Base-by-base conservation (phyloP, 1,140 invertebrate species). In the Stenopsyche tienmushanensis region DNA sequence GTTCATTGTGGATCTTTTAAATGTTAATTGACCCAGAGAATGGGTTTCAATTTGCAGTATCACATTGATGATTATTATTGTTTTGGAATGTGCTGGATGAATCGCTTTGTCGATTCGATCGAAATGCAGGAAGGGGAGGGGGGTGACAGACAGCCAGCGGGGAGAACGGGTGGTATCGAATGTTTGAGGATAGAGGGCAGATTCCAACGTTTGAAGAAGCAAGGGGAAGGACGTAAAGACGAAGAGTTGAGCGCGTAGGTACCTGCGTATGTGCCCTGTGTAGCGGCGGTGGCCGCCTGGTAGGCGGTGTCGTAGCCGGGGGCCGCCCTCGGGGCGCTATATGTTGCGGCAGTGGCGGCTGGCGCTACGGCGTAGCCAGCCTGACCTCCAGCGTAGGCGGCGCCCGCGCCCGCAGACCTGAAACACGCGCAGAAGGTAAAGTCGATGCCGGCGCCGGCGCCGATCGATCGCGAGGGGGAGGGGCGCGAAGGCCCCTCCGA, bases 321-420 rank as follows among this genome's bases (percentile, higher is more conserved):
- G 42, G 86, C 85, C 24, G 87, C 85, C 65, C 89, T 83, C 74
- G 91, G 89, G 13, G 90, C 88, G 41, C 85, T 84, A 76, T 92
- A 91, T 24, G 88, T 90, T 29, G 89, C 89, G 26, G 89, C 87
- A 18, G 88, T 87, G 21, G 88, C 87, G 64, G 88, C 86, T 47
- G 87, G 86, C 59, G 90, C 88, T 78, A 92, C 90, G 67, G 90
- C 90, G 82, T 93, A 92, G 63, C 90, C 90, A 49, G 89, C 86
- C 76, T 92, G 90, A 9, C 88, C 88, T 42, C 88, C 86, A 67
- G 88, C 88, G 77, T 92, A 93, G 50, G 89, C 88, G 26, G 87
- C 87, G 59, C 86, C 86, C 66, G 85, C 86, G 47, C 86, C 86
- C 45, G 86, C 84, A 64, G 79, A 76, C 44, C 79, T 82, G 74